Evolutionary conservation across 2,888 invertebrate species (phyloP).

Genomic region (Scrobipalpa costella): DNA sequence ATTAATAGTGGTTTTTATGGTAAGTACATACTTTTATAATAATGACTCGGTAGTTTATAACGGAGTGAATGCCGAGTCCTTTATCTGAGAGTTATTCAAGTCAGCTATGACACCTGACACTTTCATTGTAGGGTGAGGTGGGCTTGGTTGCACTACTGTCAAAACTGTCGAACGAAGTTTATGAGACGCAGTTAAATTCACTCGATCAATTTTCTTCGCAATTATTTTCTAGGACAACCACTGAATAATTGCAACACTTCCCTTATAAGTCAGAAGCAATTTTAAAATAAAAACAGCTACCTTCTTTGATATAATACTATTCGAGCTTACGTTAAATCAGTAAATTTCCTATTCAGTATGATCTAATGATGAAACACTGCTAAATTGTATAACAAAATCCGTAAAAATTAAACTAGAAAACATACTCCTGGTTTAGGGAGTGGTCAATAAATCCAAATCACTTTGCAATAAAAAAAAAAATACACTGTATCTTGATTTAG

Average conservation of each 20-base stretch:
- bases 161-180: neutral
- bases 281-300: neutral
- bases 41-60: constrained; percentile 39
- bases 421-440: no score
- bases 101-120: neutral
- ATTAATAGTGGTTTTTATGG: constrained; percentile 47
- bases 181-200: neutral
- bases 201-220: neutral
- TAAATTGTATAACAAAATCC: no score
- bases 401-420: no score
- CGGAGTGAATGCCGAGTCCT: constrained; percentile 24
- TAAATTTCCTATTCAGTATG: no score
- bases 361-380: no score
- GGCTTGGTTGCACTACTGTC: neutral
- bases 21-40: constrained; percentile 37
- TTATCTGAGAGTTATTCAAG: neutral
- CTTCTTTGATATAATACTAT: no score
- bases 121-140: neutral
- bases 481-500: no score
- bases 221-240: constrained; percentile 6
- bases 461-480: no score
- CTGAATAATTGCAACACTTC: neutral
- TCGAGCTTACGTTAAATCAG: no score
- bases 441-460: no score
- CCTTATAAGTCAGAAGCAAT: neutral